Evolutionary conservation across 2,113 vertebrate genomes (phyloP), one percentile per base, ranked within the genome.

Genomic region (Delphinus delphis): DNA sequence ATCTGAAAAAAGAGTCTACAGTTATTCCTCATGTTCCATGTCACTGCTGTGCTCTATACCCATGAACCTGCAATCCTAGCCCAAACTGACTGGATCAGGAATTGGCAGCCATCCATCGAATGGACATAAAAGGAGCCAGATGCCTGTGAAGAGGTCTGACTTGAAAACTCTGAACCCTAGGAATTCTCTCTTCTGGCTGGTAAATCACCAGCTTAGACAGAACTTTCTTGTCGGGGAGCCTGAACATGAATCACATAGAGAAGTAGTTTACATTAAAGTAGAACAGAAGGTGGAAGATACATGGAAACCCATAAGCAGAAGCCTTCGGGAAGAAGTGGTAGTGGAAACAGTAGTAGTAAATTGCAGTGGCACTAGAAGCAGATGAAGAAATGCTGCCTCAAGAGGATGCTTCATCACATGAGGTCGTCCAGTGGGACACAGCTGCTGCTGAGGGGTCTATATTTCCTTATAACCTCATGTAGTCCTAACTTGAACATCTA

Each of bases 371-470:
- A 50, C 31, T 55, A 36, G 17, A 33, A 55, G 17, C 18, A 91
- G 26, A 33, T 7, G 36, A 44, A 62, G n/a, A 81, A 50, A 38
- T 58, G 3, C 3, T 68, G 18, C 0, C 21, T 53, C 60, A n/a
- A 6, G 63, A 36, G 8, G 70, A 17, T 0, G 18, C 38, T 63
- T 3, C 5, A 36, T n/a, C 31, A 3, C 12, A 3, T 65, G 47
- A 12, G 8, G 1, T 36, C 62, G 12, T 23, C 21, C 23, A 21
- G 7, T 0, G 7, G 5, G 14, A 47, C 17, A 10, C 0, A 18
- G 55, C 20, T 11, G 3, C 26, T 55, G n/a, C 38, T 26, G 1
- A 65, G 5, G 2, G 15, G 15, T 55, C 17, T 20, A 0, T 28
- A 8, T n/a, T 60, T 82, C 8, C 38, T 47, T 65, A 3, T 26